phyloP scores from a whole-genome alignment of 1,140 invertebrate species.

The Lutraria rhynchaena region DNA sequence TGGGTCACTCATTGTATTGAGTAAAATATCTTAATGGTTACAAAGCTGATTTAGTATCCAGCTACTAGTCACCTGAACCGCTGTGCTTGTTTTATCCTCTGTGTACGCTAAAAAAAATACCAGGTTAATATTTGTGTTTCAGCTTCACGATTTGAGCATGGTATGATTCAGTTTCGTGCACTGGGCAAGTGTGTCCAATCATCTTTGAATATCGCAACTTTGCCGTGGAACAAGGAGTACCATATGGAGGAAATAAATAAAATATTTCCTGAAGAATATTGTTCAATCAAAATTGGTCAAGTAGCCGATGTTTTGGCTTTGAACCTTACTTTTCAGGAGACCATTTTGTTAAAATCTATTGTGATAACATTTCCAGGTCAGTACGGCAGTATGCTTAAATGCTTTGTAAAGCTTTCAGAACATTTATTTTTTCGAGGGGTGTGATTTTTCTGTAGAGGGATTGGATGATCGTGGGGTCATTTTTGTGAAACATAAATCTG shows the following conservation, averaged over 20 bases:
- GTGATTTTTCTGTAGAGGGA: not conserved
- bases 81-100: too few relatives aligned
- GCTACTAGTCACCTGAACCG: too few relatives aligned
- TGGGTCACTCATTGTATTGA: too few relatives aligned
- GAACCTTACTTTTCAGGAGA: slow-evolving; percentile 36
- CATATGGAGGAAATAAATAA: slow-evolving; percentile 53
- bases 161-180: slow-evolving; percentile 17
- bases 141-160: slow-evolving; percentile 54
- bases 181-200: slow-evolving; percentile 29
- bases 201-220: slow-evolving; percentile 25
- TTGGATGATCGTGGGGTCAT: not conserved
- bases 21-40: too few relatives aligned
- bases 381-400: not conserved
- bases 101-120: too few relatives aligned
- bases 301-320: not conserved
- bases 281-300: not conserved
- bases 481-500: too few relatives aligned
- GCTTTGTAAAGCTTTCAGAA: not conserved
- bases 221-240: slow-evolving; percentile 52
- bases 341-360: slow-evolving; percentile 14
- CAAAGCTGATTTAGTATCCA: too few relatives aligned
- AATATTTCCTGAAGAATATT: slow-evolving; percentile 22
- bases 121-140: slow-evolving; percentile 16
- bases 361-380: slow-evolving; percentile 47
- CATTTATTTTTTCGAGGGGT: not conserved